phyloP scores from a whole-genome alignment of 2,113 vertebrate genomes.

The Struthio camelus region DNA sequence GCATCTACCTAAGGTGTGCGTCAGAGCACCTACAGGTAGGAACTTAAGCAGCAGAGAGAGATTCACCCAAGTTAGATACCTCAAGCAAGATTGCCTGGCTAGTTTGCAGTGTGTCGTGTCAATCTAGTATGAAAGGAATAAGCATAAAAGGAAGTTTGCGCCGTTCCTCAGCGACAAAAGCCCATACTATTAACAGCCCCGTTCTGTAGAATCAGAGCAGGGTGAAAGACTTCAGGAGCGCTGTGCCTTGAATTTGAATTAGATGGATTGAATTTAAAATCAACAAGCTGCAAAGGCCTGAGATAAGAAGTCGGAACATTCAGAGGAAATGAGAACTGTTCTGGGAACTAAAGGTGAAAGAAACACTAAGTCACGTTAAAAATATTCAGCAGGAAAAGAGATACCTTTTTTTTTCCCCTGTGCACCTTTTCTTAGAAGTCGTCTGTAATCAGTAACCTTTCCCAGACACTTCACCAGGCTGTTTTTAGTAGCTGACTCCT shows the following conservation, averaged over 20 bases:
- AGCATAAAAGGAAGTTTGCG: constrained; percentile 14
- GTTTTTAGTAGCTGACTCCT: constrained; percentile 52
- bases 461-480: constrained; percentile 31
- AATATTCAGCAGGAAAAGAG: constrained; percentile 31
- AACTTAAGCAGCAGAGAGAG: background rate
- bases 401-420: constrained; percentile 35
- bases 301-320: constrained; percentile 58
- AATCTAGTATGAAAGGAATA: background rate
- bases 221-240: constrained; percentile 6
- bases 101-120: background rate
- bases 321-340: constrained; percentile 60
- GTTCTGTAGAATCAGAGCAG: background rate
- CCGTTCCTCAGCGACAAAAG: background rate
- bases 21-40: background rate
- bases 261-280: constrained; percentile 55
- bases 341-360: constrained; percentile 59
- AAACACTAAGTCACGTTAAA: constrained; percentile 48
- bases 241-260: constrained; percentile 44
- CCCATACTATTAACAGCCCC: background rate
- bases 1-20: background rate
- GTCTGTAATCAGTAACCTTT: constrained; percentile 49
- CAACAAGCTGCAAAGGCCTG: constrained; percentile 45
- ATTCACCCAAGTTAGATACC: background rate
- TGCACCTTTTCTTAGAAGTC: constrained; percentile 44
- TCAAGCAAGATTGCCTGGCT: background rate